Base-by-base conservation (phyloP, 2,113 vertebrate species). In the Oxygymnocypris stewartii region DNA sequence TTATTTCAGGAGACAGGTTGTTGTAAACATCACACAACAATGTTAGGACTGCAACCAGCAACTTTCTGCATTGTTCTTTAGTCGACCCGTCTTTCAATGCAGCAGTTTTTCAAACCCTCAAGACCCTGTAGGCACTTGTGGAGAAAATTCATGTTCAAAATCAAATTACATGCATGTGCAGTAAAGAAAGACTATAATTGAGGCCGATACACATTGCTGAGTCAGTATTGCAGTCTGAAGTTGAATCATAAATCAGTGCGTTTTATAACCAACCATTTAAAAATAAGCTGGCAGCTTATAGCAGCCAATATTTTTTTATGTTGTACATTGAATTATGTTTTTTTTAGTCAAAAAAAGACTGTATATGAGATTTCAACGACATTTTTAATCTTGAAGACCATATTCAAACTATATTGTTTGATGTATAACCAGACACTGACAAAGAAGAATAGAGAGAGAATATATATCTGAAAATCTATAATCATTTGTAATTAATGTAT, bases 401-500 rank as follows among this genome's bases (percentile, higher is more conserved):
- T 13, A 49, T 25, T 9, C 23, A 25, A 16, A 13, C 42, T 28
- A 44, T n/a, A 42, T n/a, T 13, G 11, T 76, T 76, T 4, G n/a
- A 83, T 40, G 16, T n/a, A 7, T 23, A 54, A 35, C 77, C 4
- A 37, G 47, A 76, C 51, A 76, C 47, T 35, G 63, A 51, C n/a
- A 51, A 4, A 51, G 49, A 51, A 51, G 49, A n/a, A 51, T 51
- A 51, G 49, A 51, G 49, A 76, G 54, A 67, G 23, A 74, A 71
- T 23, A 80, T 51, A 79, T 13, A 69, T 44, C 75, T 76, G 18
- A 82, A 85, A 42, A 74, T 49, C 82, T 82, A 86, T 59, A n/a
- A 84, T 67, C 42, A 88, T 88, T 74, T 86, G 80, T 88, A 86
- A 86, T 88, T 86, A 84, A 88, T 86, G 74, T 88, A 51, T 73